phyloP scores from a whole-genome alignment of 2,888 invertebrate species.

The Cephonodes hylas region DNA sequence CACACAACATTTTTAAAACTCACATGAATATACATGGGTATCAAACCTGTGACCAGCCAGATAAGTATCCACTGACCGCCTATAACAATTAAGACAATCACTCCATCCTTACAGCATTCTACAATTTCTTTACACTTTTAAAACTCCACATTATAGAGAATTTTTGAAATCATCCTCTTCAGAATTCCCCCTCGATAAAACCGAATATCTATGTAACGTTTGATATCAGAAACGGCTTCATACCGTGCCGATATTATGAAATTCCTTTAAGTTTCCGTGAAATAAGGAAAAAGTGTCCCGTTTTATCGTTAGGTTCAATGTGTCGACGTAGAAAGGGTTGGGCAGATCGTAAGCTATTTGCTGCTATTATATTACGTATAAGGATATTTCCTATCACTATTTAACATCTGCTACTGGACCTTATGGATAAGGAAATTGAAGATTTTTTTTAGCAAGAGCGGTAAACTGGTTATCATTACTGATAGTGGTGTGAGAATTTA shows the following conservation, averaged over 20 bases:
- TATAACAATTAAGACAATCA: too few relatives aligned
- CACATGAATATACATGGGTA: too few relatives aligned
- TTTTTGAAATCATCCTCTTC: not conserved
- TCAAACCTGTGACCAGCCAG: too few relatives aligned
- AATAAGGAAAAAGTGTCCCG: conserved; percentile 26
- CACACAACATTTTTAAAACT: too few relatives aligned
- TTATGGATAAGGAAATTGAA: not conserved
- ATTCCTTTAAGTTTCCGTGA: conserved; percentile 12
- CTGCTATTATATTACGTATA: conserved; percentile 29
- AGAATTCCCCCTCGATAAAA: not conserved
- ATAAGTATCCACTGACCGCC: too few relatives aligned
- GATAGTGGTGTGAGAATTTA: not conserved
- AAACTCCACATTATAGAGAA: not conserved
- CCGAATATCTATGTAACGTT: conserved; percentile 4
- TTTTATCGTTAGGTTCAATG: conserved; percentile 35
- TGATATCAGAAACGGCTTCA: conserved; percentile 14
- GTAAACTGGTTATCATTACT: not conserved
- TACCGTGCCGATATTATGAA: conserved; percentile 14
- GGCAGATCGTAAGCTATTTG: conserved; percentile 27
- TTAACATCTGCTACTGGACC: not conserved
- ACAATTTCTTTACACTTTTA: not conserved
- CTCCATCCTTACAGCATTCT: not conserved
- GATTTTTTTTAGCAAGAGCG: not conserved
- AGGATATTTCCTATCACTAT: conserved; percentile 22
- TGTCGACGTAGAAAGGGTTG: conserved; percentile 39